A percentile compares a stretch with the other conserved stretches of the same genome.
Evolutionary conservation across 2,113 vertebrate genomes (phyloP).

Genomic region (Periophthalmus modestus): DNA sequence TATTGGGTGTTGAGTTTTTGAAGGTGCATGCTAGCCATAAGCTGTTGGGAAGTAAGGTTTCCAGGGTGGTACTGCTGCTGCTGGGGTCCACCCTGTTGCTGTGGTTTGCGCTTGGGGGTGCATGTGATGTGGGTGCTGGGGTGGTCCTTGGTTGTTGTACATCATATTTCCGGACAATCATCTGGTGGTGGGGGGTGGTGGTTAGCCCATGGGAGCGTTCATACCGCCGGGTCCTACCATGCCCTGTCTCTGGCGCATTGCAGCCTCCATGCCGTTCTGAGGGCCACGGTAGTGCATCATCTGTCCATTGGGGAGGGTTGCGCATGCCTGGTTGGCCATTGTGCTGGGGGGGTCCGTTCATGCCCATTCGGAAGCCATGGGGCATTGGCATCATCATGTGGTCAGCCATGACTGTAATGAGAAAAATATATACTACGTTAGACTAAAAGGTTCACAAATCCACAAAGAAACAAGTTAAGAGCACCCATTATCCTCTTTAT

Average conservation of each 20-base stretch:
- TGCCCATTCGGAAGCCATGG: slow-evolving; percentile 85
- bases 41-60: slow-evolving; percentile 83
- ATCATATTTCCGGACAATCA: slow-evolving; percentile 73
- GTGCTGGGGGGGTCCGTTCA: slow-evolving; percentile 80
- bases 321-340: slow-evolving; percentile 78
- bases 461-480: not conserved
- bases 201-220: slow-evolving; percentile 67
- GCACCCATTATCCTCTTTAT: too few species aligned
- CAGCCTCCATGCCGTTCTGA: slow-evolving; percentile 78
- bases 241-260: slow-evolving; percentile 75
- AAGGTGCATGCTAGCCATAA: slow-evolving; percentile 90
- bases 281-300: slow-evolving; percentile 83
- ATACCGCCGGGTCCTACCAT: slow-evolving; percentile 70
- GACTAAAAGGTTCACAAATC: not conserved
- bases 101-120: slow-evolving; percentile 52
- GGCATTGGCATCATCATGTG: slow-evolving; percentile 92
- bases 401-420: slow-evolving; percentile 82
- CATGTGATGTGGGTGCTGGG: slow-evolving; percentile 70
- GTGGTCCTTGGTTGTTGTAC: slow-evolving; percentile 64
- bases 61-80: slow-evolving; percentile 82
- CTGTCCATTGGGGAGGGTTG: slow-evolving; percentile 69
- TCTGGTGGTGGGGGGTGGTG: slow-evolving; percentile 72
- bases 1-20: slow-evolving; percentile 90
- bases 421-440: not conserved
- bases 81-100: slow-evolving; percentile 64